phyloP scores from a whole-genome alignment of 1,140 invertebrate species.

The Trichoplusia ni region DNA sequence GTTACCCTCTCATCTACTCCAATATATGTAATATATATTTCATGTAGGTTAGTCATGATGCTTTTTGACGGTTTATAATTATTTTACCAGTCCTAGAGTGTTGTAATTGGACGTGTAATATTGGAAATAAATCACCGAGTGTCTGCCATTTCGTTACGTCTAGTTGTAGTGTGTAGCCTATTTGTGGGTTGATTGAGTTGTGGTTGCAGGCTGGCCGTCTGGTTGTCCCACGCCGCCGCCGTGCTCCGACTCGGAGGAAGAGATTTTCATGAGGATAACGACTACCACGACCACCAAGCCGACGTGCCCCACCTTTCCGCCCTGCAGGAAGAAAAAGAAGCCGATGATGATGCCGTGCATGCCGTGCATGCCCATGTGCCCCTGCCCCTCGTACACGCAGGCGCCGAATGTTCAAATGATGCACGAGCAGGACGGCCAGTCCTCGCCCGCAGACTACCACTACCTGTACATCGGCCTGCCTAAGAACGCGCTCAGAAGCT shows the following conservation, averaged over 20 bases:
- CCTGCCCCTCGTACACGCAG: neutral
- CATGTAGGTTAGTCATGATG: too few species aligned
- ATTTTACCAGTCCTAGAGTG: too few species aligned
- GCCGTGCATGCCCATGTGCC: neutral
- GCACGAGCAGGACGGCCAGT: neutral
- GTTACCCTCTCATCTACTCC: too few species aligned
- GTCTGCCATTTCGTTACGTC: too few species aligned
- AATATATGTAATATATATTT: too few species aligned
- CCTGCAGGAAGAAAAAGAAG: slow-evolving; percentile 34
- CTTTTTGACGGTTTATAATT: too few species aligned
- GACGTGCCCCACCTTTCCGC: slow-evolving; percentile 33
- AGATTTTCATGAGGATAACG: slow-evolving; percentile 34
- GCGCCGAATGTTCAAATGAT: neutral
- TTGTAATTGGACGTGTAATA: too few species aligned
- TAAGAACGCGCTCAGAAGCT: neutral
- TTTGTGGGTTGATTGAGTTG: too few species aligned
- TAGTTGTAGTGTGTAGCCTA: too few species aligned
- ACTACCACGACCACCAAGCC: slow-evolving; percentile 36
- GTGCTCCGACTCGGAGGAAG: slow-evolving; percentile 32
- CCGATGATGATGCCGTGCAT: neutral
- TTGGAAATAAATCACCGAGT: too few species aligned
- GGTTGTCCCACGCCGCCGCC: slow-evolving; percentile 43
- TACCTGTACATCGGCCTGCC: neutral
- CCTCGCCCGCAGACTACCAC: neutral
- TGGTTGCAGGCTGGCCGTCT: slow-evolving; percentile 3